Base-by-base conservation (phyloP, 2,797 vertebrate species). In the Muraenolepis orangiensis region DNA sequence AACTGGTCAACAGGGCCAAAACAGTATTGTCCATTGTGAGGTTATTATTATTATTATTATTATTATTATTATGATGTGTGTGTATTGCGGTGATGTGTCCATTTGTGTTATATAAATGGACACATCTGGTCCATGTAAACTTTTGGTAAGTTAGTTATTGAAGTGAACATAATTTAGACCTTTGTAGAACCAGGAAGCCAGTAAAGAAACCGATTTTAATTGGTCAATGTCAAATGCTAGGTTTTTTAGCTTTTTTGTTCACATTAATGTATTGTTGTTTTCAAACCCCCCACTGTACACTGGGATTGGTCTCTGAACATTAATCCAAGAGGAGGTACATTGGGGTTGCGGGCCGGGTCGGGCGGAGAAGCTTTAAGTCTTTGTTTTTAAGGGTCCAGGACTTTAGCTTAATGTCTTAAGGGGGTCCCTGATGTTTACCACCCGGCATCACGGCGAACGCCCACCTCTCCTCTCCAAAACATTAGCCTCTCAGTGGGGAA, bases 401-500 rank as follows among this genome's bases (percentile, higher is more conserved):
- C 90, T 85, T 84, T 66, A 78, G 84, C 85, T 91, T 92, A 92
- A 84, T 91, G 82, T 87, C 82, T 89, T 91, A 92, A 87, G 81
- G 86, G 87, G 83, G 81, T 79, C 76, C 83, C 80, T 77, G 85
- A 88, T 85, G 85, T 90, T 90, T 88, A 79, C 88, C 87, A 89
- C 80, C 85, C 89, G 89, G 83, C 86, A 85, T 78, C 73, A 90
- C 87, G 88, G 87, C 82, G 76, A 79, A 69, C 13, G 70, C 80
- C 71, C 82, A 87, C 87, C 78, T 85, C 86, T 68, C 14, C 40
- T 70, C 16, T 46, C 42, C 13, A 40, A 40, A 78, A 74, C 88
- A 86, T 83, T 42, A 84, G 76, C 77, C 82, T 76, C 81, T 87
- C 68, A 87, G 72, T 76, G 77, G 73, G 46, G 57, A 71, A 51